Percentiles rank a stretch among this genome's conserved stretches.
Evolutionary conservation across 2,113 vertebrate genomes (phyloP).

Genomic region (Gadus macrocephalus): DNA sequence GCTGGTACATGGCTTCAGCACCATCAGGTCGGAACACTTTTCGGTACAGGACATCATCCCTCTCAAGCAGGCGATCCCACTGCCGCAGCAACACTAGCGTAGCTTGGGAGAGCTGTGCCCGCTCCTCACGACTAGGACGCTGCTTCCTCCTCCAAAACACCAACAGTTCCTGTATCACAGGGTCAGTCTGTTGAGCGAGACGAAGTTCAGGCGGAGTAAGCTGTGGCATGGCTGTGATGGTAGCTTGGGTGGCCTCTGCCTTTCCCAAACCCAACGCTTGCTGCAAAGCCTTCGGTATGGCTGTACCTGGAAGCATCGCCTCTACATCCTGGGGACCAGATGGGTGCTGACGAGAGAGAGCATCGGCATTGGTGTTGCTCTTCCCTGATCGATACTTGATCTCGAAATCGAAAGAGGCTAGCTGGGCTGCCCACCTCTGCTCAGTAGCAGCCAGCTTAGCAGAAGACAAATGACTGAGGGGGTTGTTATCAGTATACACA

Average conservation of each 20-base stretch:
- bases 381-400: slow-evolving; percentile 17
- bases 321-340: background rate
- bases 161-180: background rate
- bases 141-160: background rate
- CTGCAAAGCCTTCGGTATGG: background rate
- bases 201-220: background rate
- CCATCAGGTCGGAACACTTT: background rate
- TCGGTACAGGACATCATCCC: background rate
- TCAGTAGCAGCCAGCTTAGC: slow-evolving; percentile 11
- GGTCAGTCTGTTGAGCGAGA: background rate
- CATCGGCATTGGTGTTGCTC: slow-evolving; percentile 12
- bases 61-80: slow-evolving; percentile 14
- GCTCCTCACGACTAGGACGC: background rate
- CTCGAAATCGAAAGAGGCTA: slow-evolving; percentile 5
- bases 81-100: background rate
- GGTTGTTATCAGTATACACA: too few relatives aligned
- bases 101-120: background rate
- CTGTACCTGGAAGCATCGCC: background rate
- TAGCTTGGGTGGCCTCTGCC: background rate
- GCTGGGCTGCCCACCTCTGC: slow-evolving; percentile 12
- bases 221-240: background rate
- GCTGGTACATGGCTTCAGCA: background rate
- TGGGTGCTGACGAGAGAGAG: slow-evolving; percentile 11
- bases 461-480: background rate
- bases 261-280: background rate